Percentiles rank a stretch among this genome's conserved stretches.
phyloP scores from a whole-genome alignment of 37 sponge, comb jelly and placozoan genomes.

The Beroe forskalii region DNA sequence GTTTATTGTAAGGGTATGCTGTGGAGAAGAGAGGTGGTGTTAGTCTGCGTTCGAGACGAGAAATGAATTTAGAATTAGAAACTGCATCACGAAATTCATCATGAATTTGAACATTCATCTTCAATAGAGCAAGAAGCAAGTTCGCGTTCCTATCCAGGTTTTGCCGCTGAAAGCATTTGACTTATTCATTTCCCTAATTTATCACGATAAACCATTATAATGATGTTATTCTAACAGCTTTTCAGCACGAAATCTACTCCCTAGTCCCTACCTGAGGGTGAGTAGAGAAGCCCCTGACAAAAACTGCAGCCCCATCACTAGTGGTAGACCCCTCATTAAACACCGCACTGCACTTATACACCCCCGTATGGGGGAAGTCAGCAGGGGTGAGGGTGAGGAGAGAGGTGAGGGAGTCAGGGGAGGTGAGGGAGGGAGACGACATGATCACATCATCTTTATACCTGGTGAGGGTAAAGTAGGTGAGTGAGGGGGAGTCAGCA shows the following conservation, averaged over 20 bases:
- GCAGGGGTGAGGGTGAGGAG: slow-evolving; percentile 8
- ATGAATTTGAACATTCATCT: no score
- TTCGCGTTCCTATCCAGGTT: no score
- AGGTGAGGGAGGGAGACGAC: not conserved
- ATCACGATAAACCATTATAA: no score
- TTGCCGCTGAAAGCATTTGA: no score
- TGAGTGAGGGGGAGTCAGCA: no score
- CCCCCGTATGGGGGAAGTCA: not conserved
- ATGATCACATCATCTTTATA: not conserved
- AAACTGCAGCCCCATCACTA: not conserved
- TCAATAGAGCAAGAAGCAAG: no score
- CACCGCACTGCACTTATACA: not conserved
- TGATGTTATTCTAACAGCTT: no score
- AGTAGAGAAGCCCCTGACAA: slow-evolving; percentile 22
- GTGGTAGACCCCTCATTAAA: not conserved
- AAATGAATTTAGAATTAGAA: no score
- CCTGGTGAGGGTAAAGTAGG: slow-evolving; percentile 14
- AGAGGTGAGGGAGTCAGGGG: slow-evolving; percentile 19
- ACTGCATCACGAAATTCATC: no score
- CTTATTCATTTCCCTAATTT: no score
- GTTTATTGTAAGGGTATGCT: not conserved
- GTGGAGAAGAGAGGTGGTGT: not conserved
- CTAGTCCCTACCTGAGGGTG: slow-evolving; percentile 49
- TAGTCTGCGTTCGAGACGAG: no score
- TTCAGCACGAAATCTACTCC: no score